Conservation (phyloP, 2,113 vertebrate genomes). For the Limnothrissa miodon region DNA sequence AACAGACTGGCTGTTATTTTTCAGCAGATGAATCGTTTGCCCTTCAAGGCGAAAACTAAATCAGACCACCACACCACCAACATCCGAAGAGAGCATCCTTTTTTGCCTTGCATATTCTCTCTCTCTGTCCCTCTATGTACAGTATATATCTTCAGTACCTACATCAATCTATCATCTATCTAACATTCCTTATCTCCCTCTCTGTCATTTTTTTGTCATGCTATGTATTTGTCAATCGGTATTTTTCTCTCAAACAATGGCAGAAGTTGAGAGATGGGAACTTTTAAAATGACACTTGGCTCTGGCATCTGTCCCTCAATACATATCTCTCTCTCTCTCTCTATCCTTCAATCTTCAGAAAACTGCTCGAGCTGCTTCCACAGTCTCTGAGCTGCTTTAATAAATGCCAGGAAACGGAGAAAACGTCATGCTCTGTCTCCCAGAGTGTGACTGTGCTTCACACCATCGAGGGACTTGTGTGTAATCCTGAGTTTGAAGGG, state of each 20-base stretch:
- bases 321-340: slow-evolving; percentile 32
- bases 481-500: slow-evolving; percentile 39
- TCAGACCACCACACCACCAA: background rate
- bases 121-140: background rate
- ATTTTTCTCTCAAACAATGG: slow-evolving; percentile 45
- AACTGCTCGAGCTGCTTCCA: background rate
- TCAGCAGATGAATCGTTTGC: slow-evolving; percentile 6
- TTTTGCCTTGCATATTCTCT: background rate
- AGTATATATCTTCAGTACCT: too few relatives aligned
- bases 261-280: slow-evolving; percentile 30
- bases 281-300: slow-evolving; percentile 3
- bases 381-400: slow-evolving; percentile 38
- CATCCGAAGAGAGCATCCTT: background rate
- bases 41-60: background rate
- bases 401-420: slow-evolving; percentile 38
- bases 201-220: background rate
- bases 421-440: slow-evolving; percentile 35
- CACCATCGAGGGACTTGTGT: slow-evolving; percentile 18
- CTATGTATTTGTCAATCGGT: background rate
- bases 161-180: background rate
- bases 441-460: slow-evolving; percentile 45
- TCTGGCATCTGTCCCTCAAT: slow-evolving; percentile 8
- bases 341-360: slow-evolving; percentile 28
- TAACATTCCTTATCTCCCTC: background rate
- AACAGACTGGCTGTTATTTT: background rate